Evolutionary conservation across 2,888 invertebrate species (phyloP).

Genomic region (Drosophila tripunctata): DNA sequence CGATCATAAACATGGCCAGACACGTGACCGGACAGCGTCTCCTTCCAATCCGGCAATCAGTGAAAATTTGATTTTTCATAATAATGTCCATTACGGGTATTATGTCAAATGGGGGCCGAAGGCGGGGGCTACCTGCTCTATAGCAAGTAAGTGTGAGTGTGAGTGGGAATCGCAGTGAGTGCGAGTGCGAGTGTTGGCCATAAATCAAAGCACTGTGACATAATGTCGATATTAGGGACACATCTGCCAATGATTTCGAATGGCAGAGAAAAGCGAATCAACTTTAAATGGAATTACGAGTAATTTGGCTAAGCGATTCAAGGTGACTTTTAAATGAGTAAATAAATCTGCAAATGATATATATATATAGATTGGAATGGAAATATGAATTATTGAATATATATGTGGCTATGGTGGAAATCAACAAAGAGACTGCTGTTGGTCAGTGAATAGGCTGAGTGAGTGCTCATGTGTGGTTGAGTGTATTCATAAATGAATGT

Average conservation of each 20-base stretch:
- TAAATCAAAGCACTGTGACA: conserved; percentile 69
- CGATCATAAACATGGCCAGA: conserved; percentile 58
- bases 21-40: conserved; percentile 51
- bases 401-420: too few species aligned
- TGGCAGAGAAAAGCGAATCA: conserved; percentile 29
- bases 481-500: too few species aligned
- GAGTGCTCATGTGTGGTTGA: too few species aligned
- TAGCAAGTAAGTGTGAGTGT: neutral
- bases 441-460: too few species aligned
- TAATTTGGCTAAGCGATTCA: conserved; percentile 22
- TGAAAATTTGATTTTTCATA: conserved; percentile 73
- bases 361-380: neutral
- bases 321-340: conserved; percentile 23
- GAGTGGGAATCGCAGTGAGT: conserved; percentile 1
- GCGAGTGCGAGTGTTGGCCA: conserved; percentile 33
- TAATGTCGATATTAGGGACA: conserved; percentile 66
- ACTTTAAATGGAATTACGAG: conserved; percentile 42
- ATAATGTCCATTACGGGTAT: conserved; percentile 38
- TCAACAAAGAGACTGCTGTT: too few species aligned
- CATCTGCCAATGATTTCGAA: conserved; percentile 52
- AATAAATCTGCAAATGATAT: neutral
- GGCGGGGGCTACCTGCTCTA: conserved; percentile 5
- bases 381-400: neutral
- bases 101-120: neutral
- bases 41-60: conserved; percentile 50